Percentiles rank a stretch among this genome's conserved stretches.
phyloP scores from a whole-genome alignment of 2,797 vertebrate species.

The Strix occidentalis region DNA sequence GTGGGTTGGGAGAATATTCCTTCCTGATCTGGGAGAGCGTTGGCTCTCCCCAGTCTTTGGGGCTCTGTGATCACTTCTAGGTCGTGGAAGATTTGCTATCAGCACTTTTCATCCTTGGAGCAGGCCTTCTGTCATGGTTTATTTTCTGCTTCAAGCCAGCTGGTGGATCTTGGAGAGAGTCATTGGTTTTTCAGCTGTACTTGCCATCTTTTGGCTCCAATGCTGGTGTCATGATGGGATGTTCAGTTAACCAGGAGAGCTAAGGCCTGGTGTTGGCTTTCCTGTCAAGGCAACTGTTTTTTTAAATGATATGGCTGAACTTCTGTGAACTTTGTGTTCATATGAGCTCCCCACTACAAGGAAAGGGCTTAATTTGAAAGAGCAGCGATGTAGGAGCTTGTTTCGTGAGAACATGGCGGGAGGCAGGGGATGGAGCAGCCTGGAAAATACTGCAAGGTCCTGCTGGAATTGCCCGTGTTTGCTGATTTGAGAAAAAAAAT shows the following conservation, averaged over 20 bases:
- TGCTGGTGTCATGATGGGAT: background rate
- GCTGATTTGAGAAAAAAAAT: background rate
- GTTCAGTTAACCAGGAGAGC: background rate
- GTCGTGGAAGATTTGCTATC: background rate
- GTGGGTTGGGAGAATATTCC: background rate
- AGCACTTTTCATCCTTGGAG: background rate
- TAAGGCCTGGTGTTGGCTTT: background rate
- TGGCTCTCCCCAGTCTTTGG: background rate
- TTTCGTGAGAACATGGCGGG: background rate
- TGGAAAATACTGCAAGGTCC: background rate
- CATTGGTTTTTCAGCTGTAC: background rate
- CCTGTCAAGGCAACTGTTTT: background rate
- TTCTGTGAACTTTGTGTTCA: background rate
- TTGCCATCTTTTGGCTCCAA: background rate
- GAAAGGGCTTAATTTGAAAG: background rate
- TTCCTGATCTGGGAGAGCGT: background rate
- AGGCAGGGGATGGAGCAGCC: background rate
- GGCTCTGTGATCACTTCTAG: background rate
- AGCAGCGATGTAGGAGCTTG: background rate
- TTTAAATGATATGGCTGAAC: background rate
- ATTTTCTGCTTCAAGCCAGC: conserved; percentile 23
- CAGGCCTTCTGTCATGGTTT: conserved; percentile 5
- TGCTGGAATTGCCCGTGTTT: background rate
- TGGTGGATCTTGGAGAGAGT: conserved; percentile 3
- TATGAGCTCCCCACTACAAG: background rate